Evolutionary conservation across 1,140 invertebrate genomes (phyloP), one percentile per base, ranked within the genome.

Genomic region (Dendrolimus kikuchii): DNA sequence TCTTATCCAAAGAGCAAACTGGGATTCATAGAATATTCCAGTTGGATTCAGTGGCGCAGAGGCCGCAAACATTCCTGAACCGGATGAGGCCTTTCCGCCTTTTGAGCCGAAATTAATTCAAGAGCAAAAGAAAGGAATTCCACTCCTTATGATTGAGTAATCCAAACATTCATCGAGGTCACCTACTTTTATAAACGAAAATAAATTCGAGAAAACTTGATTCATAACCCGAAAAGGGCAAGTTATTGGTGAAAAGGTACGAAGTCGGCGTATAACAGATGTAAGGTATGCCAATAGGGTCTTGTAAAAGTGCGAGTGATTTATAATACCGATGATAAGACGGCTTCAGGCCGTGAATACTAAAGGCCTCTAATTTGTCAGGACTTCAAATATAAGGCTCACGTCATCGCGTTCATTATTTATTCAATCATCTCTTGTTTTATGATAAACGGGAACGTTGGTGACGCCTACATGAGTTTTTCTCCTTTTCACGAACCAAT

Each of bases 391-490:
- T 64, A 60, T 46, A 53, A 56, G 40, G 50, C 49, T 44, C 42
- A 46, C 55, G 53, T 64, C 61, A 62, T 64, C 61, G 57, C 55
- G 10, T 41, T 45, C 57, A 58, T 66, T 66, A 64, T 59, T 64
- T 62, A 71, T 68, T 71, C 62, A 38, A 40, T 50, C 8, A 51
- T 53, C 55, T 60, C 40, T 61, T 57, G 55, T 47, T 57, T 51
- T 48, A 40, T 10, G 51, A 43, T 60, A 68, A 68, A 68, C 64
- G 63, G 10, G 68, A 68, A 68, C 57, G 59, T 60, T 52, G 50
- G 57, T 53, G 64, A 57, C 53, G 51, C 60, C 49, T 58, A 67
- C 65, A 62, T 67, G 67, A 65, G 67, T 67, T 64, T 51, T 60
- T 65, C 57, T 58, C 55, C 60, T 57, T 53, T 62, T 60, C 3